Evolutionary conservation across 1,140 invertebrate genomes (phyloP), one percentile per base, ranked within the genome.

Genomic region (Sycophaga agraensis): DNA sequence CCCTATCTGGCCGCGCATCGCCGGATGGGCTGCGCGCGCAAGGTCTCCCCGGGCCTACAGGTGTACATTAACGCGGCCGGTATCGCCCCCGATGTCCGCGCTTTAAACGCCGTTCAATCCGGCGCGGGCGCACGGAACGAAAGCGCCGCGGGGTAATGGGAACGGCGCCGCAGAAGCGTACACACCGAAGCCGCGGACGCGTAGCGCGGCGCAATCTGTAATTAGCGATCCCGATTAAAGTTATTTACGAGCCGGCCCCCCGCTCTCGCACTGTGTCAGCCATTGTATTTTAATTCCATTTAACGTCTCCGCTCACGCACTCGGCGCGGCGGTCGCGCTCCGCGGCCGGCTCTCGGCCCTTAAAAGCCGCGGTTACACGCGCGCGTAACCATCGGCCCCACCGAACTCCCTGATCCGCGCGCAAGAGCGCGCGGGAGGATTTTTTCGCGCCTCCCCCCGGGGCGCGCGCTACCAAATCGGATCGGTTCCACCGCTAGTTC

Each of bases 171-270:
- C 50, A 66, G 61, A 68, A 58, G 64, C 65, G 67, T 71, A 68
- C 65, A 70, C 59, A 54, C 4, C 28, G 11, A 4, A 31, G 28
- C 5, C 11, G 11, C 28, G 28, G 4, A 31, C 28, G 28, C 11
- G 67, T 71, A 63, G 60, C 66, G 63, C 68, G 64, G 66, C 68
- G 74, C 75, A 74, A 79, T 79, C 75, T 76, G 74, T 77, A 81
- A 81, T 81, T 81, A 81, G 75, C 72, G 70, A 81, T 78, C 71
- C 76, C 75, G 78, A 80, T 79, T 81, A 80, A 79, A 70, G 73
- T 78, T 78, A 80, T 81, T 79, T 81, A 81, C 71, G 78, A 77
- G 74, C 71, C 63, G 60, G 65, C 70, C n/a, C n/a, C n/a, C n/a
- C 45, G 70, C 65, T 66, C 72, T 76, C 72, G 73, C 73, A 77